These are phyloP conservation scores for Cyprinodon brontotheroides DNA, from an alignment of 2,113 vertebrate species.

Conservation along the genomic window DNA sequence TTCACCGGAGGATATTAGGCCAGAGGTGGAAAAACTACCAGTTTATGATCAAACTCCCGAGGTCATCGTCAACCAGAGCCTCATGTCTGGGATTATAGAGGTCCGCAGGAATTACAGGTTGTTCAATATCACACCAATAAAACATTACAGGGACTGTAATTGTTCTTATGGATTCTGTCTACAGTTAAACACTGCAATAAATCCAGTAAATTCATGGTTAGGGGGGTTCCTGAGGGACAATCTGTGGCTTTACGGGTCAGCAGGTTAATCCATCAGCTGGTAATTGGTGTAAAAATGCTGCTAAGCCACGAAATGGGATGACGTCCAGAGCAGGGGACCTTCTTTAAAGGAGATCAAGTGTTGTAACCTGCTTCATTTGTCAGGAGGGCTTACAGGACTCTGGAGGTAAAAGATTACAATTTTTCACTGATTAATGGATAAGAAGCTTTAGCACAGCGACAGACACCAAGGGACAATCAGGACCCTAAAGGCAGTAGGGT, in stretches of 20 bases:
- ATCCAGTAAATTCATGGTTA: conserved; percentile 3
- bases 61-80: not conserved
- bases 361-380: conserved; percentile 11
- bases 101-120: not conserved
- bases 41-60: not conserved
- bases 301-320: conserved; percentile 16
- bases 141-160: not conserved
- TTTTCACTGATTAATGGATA: conserved; percentile 70
- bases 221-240: conserved; percentile 1
- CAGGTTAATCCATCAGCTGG: conserved; percentile 34
- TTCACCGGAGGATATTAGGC: not conserved
- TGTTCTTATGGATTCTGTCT: not conserved
- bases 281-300: conserved; percentile 1
- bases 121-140: not conserved
- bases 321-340: not conserved
- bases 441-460: conserved; percentile 68
- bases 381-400: conserved; percentile 12
- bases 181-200: not conserved
- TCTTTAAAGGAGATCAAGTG: conserved; percentile 3
- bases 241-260: conserved; percentile 12
- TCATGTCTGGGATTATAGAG: not conserved
- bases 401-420: conserved; percentile 68
- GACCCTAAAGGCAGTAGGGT: conserved; percentile 64
- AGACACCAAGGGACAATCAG: conserved; percentile 31
- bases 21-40: not conserved